Evolutionary conservation across 2,888 invertebrate species (phyloP).

Genomic region (Amphipoea oculea): DNA sequence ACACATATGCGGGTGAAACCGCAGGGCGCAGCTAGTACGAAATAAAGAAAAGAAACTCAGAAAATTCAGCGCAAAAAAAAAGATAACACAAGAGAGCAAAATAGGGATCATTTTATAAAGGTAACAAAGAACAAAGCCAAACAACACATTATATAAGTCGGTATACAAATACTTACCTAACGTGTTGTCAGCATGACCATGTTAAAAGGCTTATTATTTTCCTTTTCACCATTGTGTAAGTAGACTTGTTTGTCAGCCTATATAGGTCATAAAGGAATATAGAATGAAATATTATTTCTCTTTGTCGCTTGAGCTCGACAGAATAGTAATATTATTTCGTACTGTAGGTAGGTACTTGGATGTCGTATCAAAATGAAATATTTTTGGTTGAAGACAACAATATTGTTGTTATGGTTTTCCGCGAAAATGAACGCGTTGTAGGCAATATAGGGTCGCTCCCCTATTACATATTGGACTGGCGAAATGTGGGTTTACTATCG

Average conservation of each 20-base stretch:
- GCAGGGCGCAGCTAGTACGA: too few relatives aligned
- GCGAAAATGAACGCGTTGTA: not conserved
- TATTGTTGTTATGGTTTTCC: not conserved
- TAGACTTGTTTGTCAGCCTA: constrained; percentile 1
- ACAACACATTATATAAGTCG: not conserved
- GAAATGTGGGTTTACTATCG: not conserved
- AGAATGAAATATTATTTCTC: constrained; percentile 34
- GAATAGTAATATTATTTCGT: constrained; percentile 9
- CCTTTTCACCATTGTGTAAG: not conserved
- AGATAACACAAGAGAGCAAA: constrained; percentile 2
- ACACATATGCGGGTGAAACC: too few relatives aligned
- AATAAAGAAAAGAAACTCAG: not conserved
- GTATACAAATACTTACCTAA: not conserved
- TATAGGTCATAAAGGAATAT: constrained; percentile 20
- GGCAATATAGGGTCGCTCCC: not conserved
- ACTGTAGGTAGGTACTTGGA: not conserved
- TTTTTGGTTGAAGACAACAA: not conserved
- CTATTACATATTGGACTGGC: not conserved
- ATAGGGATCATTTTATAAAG: constrained; percentile 10
- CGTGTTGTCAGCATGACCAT: constrained; percentile 13
- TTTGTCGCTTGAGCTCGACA: constrained; percentile 27
- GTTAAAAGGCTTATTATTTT: constrained; percentile 31
- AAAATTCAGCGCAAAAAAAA: constrained; percentile 8
- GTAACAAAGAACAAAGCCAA: constrained; percentile 20
- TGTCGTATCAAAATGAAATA: not conserved